Evolutionary conservation across 2,888 invertebrate species (phyloP).

Genomic region (Scrobipalpa costella): DNA sequence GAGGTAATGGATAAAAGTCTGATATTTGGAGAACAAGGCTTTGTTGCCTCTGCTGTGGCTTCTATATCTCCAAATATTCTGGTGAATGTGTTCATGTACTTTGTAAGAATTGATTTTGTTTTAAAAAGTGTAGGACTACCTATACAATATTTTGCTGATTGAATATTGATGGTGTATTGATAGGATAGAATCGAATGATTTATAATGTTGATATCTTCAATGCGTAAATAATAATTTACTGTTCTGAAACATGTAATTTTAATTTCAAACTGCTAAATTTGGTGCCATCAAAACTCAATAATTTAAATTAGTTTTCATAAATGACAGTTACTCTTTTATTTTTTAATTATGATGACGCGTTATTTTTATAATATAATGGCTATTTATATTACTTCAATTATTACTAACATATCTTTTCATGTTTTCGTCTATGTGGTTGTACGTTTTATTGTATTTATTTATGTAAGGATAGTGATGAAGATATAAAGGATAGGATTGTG

Average conservation of each 20-base stretch:
- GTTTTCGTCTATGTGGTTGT: background rate
- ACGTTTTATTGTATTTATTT: background rate
- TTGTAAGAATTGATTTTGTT: background rate
- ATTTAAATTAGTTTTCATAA: no score
- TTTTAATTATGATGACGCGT: background rate
- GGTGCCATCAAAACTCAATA: background rate
- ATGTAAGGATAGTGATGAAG: no score
- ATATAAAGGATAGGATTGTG: no score
- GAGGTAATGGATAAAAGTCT: background rate
- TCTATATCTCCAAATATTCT: background rate
- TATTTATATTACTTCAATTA: background rate
- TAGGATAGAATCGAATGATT: no score
- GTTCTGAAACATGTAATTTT: no score
- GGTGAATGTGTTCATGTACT: background rate
- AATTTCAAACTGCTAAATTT: background rate
- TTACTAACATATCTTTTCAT: slow-evolving; percentile 1
- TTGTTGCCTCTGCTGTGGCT: background rate
- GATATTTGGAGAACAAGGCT: background rate
- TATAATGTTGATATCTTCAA: no score
- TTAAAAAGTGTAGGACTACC: background rate
- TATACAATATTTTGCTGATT: background rate
- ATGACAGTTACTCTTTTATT: no score
- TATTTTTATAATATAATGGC: background rate
- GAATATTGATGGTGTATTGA: background rate
- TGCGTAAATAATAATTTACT: background rate